A percentile compares a stretch with the other conserved stretches of the same genome.
Evolutionary conservation across 2,888 invertebrate species (phyloP).

Genomic region (Caenorhabditis parvicauda): DNA sequence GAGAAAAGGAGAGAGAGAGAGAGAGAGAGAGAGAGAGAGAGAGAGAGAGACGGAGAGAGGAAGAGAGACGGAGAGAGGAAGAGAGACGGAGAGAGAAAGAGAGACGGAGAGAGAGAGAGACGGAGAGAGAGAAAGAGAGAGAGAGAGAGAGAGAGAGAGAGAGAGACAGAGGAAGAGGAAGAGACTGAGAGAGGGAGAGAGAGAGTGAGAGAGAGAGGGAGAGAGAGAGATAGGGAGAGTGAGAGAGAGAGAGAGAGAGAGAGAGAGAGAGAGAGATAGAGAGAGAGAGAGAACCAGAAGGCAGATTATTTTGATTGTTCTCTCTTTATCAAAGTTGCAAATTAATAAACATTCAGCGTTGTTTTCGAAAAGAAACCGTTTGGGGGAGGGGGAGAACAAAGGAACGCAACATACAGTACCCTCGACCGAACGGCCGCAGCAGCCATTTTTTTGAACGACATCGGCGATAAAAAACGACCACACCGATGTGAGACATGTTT

Average conservation of each 20-base stretch:
- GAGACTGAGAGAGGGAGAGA: background rate
- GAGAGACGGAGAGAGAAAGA: background rate
- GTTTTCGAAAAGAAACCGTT: no score
- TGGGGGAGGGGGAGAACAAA: no score
- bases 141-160: background rate
- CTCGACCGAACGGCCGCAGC: no score
- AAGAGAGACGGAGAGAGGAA: background rate
- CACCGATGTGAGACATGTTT: no score
- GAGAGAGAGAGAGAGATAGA: background rate
- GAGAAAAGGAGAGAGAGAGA: background rate
- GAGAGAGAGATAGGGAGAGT: background rate
- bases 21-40: background rate
- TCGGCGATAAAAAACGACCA: no score
- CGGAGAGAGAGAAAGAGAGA: background rate
- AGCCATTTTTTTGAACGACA: no score
- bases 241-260: background rate
- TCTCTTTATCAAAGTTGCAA: no score
- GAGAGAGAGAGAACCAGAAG: background rate
- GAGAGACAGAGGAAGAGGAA: background rate
- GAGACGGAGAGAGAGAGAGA: background rate
- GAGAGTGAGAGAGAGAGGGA: background rate
- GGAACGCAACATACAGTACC: no score
- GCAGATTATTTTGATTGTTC: background rate
- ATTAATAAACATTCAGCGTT: no score
- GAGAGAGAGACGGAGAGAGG: background rate